Evolutionary conservation across 2,797 vertebrate genomes (phyloP), one percentile per base, ranked within the genome.

Genomic region (Periparus ater): DNA sequence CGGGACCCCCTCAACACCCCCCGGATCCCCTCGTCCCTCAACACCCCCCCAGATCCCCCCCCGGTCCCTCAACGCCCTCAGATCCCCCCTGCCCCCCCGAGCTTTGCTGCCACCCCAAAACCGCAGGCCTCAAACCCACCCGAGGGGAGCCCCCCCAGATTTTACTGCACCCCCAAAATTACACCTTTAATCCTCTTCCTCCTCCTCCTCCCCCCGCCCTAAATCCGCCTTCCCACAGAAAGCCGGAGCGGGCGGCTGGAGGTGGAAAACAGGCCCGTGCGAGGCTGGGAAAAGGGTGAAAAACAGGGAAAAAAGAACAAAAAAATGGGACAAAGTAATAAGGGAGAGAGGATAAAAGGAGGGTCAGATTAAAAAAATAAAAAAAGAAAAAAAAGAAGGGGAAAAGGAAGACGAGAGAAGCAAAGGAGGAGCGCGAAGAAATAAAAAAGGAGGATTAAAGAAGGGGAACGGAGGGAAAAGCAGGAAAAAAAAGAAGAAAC

Each of bases 281-380:
- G 1, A 17, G 32, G 48, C 20, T 18, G 74, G 54, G 51, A 77
- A 61, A 38, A 38, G 7, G 34, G 25, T 7, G 7, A 4, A 29
- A 57, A n/a, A 25, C 7, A 7, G 10, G 29, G 19, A 3, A 25
- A 53, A 29, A 32, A 9, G 12, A 18, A 19, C 11, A 14, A 44
- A 27, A 42, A 51, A 53, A 30, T 19, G 51, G 51, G 18, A 32
- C 17, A n/a, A 17, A 26, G 25, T 38, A 5, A 22, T 4, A 6
- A 26, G 5, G 30, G 18, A 3, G 20, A 32, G 50, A 48, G n/a
- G 16, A 17, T 11, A 26, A 22, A 27, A 76, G 9, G 38, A 30
- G 9, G 22, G 50, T 4, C 3, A 7, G 18, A 27, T 3, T 3
- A 7, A 23, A 15, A 38, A 34, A 42, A 15, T 9, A 8, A 8